Evolutionary conservation across 2,797 vertebrate genomes (phyloP), one percentile per base, ranked within the genome.

Genomic region (Chiroxiphia lanceolata): DNA sequence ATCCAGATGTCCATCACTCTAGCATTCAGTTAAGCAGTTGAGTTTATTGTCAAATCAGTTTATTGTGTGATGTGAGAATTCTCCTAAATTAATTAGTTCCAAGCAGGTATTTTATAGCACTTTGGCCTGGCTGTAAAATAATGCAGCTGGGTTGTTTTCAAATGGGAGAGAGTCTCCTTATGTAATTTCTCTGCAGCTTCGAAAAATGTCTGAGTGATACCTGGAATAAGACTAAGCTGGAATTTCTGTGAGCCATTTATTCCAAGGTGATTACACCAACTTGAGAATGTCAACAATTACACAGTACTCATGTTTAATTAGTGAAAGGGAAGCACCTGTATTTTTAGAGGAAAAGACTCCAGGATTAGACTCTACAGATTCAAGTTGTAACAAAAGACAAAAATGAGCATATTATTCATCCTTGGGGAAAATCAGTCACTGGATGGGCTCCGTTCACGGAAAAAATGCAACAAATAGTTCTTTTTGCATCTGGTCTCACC

Each of bases 241-340:
- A 96, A 93, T 89, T 94, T 93, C 53, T 96, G 81, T 92, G 74
- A 74, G 51, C 65, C 56, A 2, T 76, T 81, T 68, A 94, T 88
- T 84, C 96, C 95, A 84, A 94, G 83, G 45, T 87, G 93, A 96
- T 97, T 96, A 86, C 81, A 89, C 78, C 87, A 77, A 59, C 96
- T 95, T 83, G 74, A 96, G 92, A 94, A 76, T 60, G 92, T 64
- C 94, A 96, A 92, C 91, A 97, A 89, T 96, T 97, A 63, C 53
- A 60, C 83, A 93, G 60, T 61, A 60, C 92, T 96, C 80, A 14
- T 91, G 71, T 95, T 97, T 98, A 98, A 98, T 98, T 97, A 98
- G 96, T 61, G 81, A 94, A 98, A 97, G 97, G 98, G 98, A 98
- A 98, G 72, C 98, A 98, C 97, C 97, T 98, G 98, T 96, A 96